Conservation (phyloP, 2,888 invertebrate species). For the Drepanosiphum platanoidis region DNA sequence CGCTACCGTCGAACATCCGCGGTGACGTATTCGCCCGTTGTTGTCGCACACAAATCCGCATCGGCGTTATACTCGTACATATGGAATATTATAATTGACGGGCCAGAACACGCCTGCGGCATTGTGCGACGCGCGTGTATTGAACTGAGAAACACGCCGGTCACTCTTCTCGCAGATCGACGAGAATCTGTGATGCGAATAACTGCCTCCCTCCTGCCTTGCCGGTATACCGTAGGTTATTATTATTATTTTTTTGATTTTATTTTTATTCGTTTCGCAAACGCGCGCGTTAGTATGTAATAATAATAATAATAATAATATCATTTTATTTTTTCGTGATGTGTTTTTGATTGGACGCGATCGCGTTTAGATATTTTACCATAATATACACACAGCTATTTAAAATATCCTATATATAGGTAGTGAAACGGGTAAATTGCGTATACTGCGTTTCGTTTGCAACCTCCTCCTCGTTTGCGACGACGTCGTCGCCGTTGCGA, state of each 20-base stretch:
- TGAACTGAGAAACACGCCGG: background rate
- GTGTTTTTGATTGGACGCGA: conserved; percentile 9
- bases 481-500: background rate
- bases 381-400: background rate
- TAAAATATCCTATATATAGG: background rate
- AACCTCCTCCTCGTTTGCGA: background rate
- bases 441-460: background rate
- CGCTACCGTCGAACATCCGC: background rate
- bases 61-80: no score
- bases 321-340: background rate
- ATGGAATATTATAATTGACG: background rate
- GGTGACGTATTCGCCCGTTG: no score
- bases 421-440: background rate
- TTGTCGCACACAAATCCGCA: background rate
- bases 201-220: no score
- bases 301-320: background rate
- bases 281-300: background rate
- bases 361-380: background rate
- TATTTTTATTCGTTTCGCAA: background rate
- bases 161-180: background rate
- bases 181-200: no score
- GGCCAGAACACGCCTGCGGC: background rate
- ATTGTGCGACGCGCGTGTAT: background rate
- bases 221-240: no score
- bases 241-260: background rate